Percentiles rank a stretch among this genome's conserved stretches.
These are phyloP conservation scores for Magallana gigas DNA, from an alignment of 1,140 invertebrate species.

Conservation along the genomic window DNA sequence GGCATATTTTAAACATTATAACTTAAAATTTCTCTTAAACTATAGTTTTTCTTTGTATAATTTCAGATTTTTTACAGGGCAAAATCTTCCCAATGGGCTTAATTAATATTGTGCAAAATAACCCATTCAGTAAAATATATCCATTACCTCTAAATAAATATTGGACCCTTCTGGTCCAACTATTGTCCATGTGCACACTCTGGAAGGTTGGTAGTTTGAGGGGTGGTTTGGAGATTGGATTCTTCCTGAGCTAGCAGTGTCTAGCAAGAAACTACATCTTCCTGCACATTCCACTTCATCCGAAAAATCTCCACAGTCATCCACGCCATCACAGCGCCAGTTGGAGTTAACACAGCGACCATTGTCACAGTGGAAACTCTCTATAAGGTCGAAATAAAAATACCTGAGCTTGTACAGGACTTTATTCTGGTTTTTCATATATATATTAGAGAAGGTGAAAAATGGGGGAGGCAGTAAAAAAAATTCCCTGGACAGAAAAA, in stretches of 20 bases:
- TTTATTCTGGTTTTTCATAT: too few species aligned
- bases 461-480: too few species aligned
- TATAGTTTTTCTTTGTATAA: too few species aligned
- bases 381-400: constrained; percentile 47
- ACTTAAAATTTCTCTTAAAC: too few species aligned
- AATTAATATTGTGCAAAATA: too few species aligned
- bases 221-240: constrained; percentile 97
- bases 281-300: constrained; percentile 74
- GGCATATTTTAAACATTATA: too few species aligned
- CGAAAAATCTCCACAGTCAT: constrained; percentile 75
- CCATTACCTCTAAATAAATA: constrained; percentile 87
- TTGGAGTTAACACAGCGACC: constrained; percentile 70
- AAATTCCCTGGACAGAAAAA: too few species aligned
- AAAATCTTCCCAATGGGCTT: too few species aligned
- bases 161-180: constrained; percentile 97
- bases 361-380: constrained; percentile 68
- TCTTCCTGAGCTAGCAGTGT: constrained; percentile 88
- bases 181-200: constrained; percentile 97
- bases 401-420: too few species aligned
- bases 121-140: too few species aligned
- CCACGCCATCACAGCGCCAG: constrained; percentile 71
- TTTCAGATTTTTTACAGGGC: too few species aligned
- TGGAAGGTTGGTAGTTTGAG: constrained; percentile 92
- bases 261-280: constrained; percentile 75
- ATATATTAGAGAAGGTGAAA: too few species aligned